Evolutionary conservation across 2,113 vertebrate genomes (phyloP), one percentile per base, ranked within the genome.

Genomic region (Xyliphius kryptos): DNA sequence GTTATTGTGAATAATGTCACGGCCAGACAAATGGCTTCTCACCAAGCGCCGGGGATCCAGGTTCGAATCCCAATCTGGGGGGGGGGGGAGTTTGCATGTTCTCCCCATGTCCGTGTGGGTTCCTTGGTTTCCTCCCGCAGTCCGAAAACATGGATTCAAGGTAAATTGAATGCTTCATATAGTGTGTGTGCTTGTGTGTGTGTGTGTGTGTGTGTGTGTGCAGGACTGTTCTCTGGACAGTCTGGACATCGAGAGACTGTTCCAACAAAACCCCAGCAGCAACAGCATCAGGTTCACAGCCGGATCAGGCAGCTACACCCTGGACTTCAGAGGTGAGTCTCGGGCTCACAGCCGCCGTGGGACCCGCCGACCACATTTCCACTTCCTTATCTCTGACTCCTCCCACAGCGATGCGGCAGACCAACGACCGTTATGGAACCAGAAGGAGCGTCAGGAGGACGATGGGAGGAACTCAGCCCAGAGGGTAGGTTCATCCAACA

Each of bases 401-500:
- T 46, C n/a, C 43, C 43, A 46, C 43, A 46, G 43, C 5, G n/a
- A 46, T 46, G 43, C n/a, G 6, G 13, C 43, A 46, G 43, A 46
- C 14, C 43, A 15, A 46, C 6, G 6, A 14, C 2, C 9, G 1
- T 2, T 46, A n/a, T 46, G 14, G 43, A 46, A 46, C 43, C 12
- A 46, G n/a, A n/a, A 46, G 43, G 14, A 15, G 1, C 14, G 14
- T 46, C 43, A 46, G 43, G 43, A 13, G 43, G 43, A 46, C 6
- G 13, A 46, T 14, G 12, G 5, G 3, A n/a, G 43, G 1, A 46
- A 15, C 13, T 46, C 43, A 2, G 43, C 14, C 9, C 12, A 46
- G 43, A 9, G n/a, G 13, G 43, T 46, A 46, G 26, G 26, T 32
- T 32, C 26, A 32, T 32, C 73, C n/a, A n/a, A n/a, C n/a, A n/a